Percentiles rank a stretch among this genome's conserved stretches.
Evolutionary conservation across 2,888 invertebrate genomes (phyloP).

Genomic region (Tortricodes alternella): DNA sequence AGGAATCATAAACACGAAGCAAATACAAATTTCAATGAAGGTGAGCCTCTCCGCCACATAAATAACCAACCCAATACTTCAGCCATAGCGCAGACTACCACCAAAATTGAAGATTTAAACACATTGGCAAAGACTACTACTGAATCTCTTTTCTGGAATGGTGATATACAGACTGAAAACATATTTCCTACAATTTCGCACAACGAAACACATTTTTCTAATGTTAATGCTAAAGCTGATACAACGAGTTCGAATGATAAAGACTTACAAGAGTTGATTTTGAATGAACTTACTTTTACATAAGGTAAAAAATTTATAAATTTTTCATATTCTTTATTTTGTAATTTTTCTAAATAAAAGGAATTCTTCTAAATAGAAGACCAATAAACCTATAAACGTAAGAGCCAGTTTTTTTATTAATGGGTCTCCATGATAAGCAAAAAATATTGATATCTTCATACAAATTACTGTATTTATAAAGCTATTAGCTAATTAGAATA

Average conservation of each 20-base stretch:
- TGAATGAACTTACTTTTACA: too few relatives aligned
- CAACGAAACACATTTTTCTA: not conserved
- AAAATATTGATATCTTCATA: too few relatives aligned
- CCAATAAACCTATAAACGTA: too few relatives aligned
- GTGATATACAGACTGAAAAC: slow-evolving; percentile 2
- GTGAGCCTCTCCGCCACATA: not conserved
- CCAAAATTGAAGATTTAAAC: not conserved
- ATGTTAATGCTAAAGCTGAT: not conserved
- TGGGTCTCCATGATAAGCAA: too few relatives aligned
- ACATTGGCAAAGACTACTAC: not conserved
- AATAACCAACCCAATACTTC: not conserved
- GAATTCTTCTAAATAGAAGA: too few relatives aligned
- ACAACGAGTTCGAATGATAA: not conserved
- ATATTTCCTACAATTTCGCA: slow-evolving; percentile 4
- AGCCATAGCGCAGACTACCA: not conserved
- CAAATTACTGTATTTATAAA: too few relatives aligned
- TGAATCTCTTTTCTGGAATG: not conserved
- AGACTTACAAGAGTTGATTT: not conserved
- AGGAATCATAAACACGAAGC: not conserved
- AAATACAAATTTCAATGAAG: not conserved
- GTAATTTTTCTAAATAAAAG: too few relatives aligned
- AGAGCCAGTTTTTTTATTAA: too few relatives aligned
- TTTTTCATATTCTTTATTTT: too few relatives aligned
- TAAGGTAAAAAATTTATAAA: too few relatives aligned
- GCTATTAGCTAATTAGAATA: too few relatives aligned